Evolutionary conservation across 2,888 invertebrate genomes (phyloP), one percentile per base, ranked within the genome.

Genomic region (Ypsolopha sequella): DNA sequence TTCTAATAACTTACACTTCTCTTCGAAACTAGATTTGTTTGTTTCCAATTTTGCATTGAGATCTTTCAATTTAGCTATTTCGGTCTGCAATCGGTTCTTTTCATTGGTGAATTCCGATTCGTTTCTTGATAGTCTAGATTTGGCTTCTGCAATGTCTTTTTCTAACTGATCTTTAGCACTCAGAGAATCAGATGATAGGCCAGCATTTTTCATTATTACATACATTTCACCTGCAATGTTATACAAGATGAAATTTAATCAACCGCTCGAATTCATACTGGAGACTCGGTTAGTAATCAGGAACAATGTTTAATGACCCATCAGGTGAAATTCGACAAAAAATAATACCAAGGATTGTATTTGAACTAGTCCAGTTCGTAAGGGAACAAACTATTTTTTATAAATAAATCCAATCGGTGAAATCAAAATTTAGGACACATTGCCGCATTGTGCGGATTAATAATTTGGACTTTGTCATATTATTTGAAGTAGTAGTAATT

Each of bases 121-220:
- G 52, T 77, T 74, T 61, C 70, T 79, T 38, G 80, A 74, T 54
- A 88, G 65, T 66, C 88, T 89, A 49, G 80, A 80, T 61, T 81
- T 85, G 41, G 89, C 68, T 54, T 87, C 88, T 64, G 89, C 88
- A 50, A 91, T 75, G 55, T 82, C 85, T 61, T 88, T 88, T 54
- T 88, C 82, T 56, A 86, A 66, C 63, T 78, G 75, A 48, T 68
- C 76, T 58, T 87, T 76, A 53, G 84, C 71, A 58, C 73, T 88
- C 48, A 88, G 75, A 66, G 88, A 84, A 57, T 87, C 74, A 58
- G 87, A 77, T 35, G 84, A 78, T 50, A 88, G 69, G 51, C 90
- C 90, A 38, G 88, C 86, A 61, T 90, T 90, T 69, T 89, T 90
- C 74, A 91, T 86, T 41, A 90, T 80, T 2, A 89, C 84, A 54